Percentiles rank a stretch among this genome's conserved stretches.
phyloP scores from a whole-genome alignment of 1,140 invertebrate genomes.

The Rhyacophila brunnea region DNA sequence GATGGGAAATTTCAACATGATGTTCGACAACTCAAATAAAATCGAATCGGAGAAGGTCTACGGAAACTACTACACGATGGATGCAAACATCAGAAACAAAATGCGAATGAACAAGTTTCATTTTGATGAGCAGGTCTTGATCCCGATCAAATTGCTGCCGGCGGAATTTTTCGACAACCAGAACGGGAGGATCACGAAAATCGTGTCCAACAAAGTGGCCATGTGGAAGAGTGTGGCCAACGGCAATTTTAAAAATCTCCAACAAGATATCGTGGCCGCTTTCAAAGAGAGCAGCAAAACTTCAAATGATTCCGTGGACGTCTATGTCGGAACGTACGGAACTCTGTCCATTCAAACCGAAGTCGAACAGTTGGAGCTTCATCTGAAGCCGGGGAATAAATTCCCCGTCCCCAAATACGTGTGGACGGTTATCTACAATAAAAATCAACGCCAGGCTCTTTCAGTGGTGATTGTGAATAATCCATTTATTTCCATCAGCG shows the following conservation, averaged over 20 bases:
- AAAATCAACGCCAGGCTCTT: constrained; percentile 31
- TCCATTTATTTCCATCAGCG: constrained; percentile 49
- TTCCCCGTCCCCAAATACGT: constrained; percentile 47
- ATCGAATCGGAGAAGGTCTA: constrained; percentile 45
- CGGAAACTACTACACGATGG: constrained; percentile 41
- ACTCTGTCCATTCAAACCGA: constrained; percentile 37
- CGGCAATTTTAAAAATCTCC: constrained; percentile 44
- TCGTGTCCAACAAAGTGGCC: constrained; percentile 44
- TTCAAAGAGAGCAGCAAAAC: constrained; percentile 31
- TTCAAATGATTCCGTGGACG: constrained; percentile 35
- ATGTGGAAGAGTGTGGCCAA: constrained; percentile 44
- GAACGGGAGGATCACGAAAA: constrained; percentile 43
- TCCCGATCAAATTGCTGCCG: constrained; percentile 39
- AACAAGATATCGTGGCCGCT: constrained; percentile 41
- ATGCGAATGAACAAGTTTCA: constrained; percentile 40
- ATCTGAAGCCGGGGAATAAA: constrained; percentile 37
- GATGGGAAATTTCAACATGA: constrained; percentile 49
- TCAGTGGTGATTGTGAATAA: constrained; percentile 46
- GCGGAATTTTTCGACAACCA: constrained; percentile 46
- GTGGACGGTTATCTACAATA: constrained; percentile 43
- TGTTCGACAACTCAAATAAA: constrained; percentile 46
- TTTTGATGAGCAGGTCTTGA: constrained; percentile 42
- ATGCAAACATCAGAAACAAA: constrained; percentile 41
- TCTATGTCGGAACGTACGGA: constrained; percentile 44
- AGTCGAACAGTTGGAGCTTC: constrained; percentile 27